These are phyloP conservation scores for Linyphia triangularis DNA, from an alignment of 2,888 invertebrate genomes.

Conservation along the genomic window DNA sequence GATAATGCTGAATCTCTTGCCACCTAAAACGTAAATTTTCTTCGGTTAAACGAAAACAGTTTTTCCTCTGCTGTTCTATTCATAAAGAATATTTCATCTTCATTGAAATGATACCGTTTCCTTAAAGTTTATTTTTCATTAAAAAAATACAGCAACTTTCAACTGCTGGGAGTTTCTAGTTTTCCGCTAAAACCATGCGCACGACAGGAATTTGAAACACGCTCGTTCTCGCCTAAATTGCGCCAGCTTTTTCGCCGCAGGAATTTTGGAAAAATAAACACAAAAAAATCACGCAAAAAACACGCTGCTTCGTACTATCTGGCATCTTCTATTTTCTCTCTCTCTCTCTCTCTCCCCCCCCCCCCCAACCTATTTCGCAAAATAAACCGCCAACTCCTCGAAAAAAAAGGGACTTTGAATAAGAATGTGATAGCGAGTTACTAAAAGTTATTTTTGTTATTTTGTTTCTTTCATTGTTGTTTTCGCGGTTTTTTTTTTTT, in stretches of 20 bases:
- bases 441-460: constrained; percentile 25
- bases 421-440: constrained; percentile 42
- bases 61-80: constrained; percentile 11
- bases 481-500: constrained; percentile 22
- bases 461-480: constrained; percentile 45
- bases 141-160: constrained; percentile 29
- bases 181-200: constrained; percentile 50
- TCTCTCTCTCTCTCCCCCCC: not conserved
- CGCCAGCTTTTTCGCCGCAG: not conserved
- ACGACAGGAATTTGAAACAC: constrained; percentile 37
- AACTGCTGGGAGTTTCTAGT: constrained; percentile 29
- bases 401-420: constrained; percentile 32
- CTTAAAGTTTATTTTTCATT: constrained; percentile 39
- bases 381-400: constrained; percentile 38
- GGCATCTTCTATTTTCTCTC: not conserved
- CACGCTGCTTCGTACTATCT: constrained; percentile 7
- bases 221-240: constrained; percentile 48
- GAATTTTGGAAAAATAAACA: constrained; percentile 24
- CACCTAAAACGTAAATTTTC: too few relatives aligned
- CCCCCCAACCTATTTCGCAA: constrained; percentile 4
- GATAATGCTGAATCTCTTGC: too few relatives aligned
- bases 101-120: not conserved
- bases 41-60: too few relatives aligned
- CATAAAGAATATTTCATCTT: constrained; percentile 25
- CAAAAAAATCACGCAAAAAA: constrained; percentile 10